Percentiles rank a stretch among this genome's conserved stretches.
These are phyloP conservation scores for Penaeus monodon DNA, from an alignment of 2,888 invertebrate species.

Conservation along the genomic window DNA sequence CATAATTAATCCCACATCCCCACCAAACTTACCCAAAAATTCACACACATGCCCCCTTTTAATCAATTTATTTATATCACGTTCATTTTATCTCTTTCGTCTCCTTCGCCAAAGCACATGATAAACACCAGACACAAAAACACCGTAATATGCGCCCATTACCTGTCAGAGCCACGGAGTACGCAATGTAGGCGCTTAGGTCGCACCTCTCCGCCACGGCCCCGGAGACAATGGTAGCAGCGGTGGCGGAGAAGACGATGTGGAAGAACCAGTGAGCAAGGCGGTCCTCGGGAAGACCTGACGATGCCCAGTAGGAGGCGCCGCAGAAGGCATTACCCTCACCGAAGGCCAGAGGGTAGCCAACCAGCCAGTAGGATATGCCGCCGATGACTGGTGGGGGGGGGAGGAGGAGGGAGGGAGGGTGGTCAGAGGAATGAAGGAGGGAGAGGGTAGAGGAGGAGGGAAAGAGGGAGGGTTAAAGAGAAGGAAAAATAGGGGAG, in stretches of 20 bases:
- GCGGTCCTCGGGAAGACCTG: conserved; percentile 42
- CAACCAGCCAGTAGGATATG: conserved; percentile 71
- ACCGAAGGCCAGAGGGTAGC: conserved; percentile 72
- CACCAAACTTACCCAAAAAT: too few species aligned
- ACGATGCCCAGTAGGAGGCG: conserved; percentile 24
- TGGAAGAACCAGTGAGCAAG: conserved; percentile 72
- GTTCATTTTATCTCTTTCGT: too few species aligned
- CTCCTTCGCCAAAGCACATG: too few species aligned
- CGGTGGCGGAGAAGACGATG: conserved; percentile 74
- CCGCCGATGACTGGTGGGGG: conserved; percentile 63
- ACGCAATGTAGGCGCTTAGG: conserved; percentile 73
- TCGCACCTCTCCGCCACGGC: conserved; percentile 74
- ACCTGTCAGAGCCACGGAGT: conserved; percentile 73
- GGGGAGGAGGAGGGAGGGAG: too few species aligned
- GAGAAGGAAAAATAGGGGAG: too few species aligned
- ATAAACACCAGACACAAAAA: too few species aligned
- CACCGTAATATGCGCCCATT: background rate
- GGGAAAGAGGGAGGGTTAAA: too few species aligned
- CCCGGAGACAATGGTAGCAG: conserved; percentile 74
- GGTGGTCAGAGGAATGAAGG: too few species aligned
- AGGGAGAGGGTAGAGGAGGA: too few species aligned
- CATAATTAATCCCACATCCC: too few species aligned
- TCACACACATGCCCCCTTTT: too few species aligned
- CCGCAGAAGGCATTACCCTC: conserved; percentile 70
- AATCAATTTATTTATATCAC: too few species aligned